Percentiles rank a stretch among this genome's conserved stretches.
phyloP scores from a whole-genome alignment of 2,888 invertebrate genomes.

The Aleiodes leptofemur region DNA sequence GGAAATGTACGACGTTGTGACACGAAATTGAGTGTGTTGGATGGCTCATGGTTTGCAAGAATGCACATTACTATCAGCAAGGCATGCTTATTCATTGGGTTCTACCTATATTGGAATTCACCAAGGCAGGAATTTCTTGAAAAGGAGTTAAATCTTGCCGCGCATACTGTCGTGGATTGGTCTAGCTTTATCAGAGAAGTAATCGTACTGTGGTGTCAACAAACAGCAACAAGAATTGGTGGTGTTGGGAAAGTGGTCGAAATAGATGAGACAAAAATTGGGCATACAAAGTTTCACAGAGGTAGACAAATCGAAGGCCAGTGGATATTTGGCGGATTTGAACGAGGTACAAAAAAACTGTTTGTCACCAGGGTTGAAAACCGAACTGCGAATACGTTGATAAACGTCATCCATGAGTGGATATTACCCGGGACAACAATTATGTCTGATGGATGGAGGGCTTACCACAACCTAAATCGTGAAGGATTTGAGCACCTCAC shows the following conservation, averaged over 20 bases:
- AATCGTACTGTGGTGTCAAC: not conserved
- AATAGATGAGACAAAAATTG: conserved; percentile 47
- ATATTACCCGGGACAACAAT: not conserved
- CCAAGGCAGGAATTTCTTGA: not conserved
- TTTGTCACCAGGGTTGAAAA: conserved; percentile 46
- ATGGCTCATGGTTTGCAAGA: no score
- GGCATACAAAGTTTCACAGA: conserved; percentile 44
- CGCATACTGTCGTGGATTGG: not conserved
- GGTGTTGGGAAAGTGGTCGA: conserved; percentile 24
- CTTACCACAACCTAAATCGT: not conserved
- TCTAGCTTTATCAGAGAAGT: conserved; percentile 1
- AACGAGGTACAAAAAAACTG: conserved; percentile 31
- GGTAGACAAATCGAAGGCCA: conserved; percentile 44
- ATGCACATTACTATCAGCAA: no score
- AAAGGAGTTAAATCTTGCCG: not conserved
- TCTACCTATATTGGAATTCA: not conserved
- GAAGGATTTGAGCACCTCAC: conserved; percentile 1
- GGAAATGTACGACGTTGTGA: no score
- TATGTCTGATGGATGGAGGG: conserved; percentile 20
- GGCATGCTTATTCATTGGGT: not conserved
- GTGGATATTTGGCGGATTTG: conserved; percentile 51
- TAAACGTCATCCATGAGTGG: not conserved
- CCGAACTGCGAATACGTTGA: not conserved
- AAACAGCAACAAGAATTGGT: not conserved
- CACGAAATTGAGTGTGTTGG: no score